Evolutionary conservation across 2,888 invertebrate species (phyloP), one percentile per base, ranked within the genome.

Genomic region (Drosophila antonietae): DNA sequence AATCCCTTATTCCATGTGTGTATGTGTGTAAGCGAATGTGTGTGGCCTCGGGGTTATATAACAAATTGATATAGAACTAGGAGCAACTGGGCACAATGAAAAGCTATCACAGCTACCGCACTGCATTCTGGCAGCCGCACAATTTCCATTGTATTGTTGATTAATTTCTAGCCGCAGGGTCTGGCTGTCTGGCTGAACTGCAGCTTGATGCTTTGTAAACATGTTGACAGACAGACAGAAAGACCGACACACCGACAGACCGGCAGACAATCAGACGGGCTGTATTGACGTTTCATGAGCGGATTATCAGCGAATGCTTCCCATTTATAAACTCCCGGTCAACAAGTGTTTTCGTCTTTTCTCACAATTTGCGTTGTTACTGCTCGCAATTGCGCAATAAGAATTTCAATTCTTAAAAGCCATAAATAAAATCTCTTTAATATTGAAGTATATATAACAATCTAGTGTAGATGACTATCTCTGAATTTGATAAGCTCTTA

Each of bases 241-340:
- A 33, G 52, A 20, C 52, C 20, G 52, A 20, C 12, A 33, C 14
- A 14, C 33, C 10, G 8, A 18, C 33, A 51, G 2, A 15, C 39
- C 52, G 67, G 15, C 47, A 28, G 49, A 46, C 74, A 69, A n/a
- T 77, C 62, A 70, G 62, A 71, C 72, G 69, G 60, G 73, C 73
- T 75, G 71, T 65, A 88, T 88, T 89, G 90, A 88, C 88, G 88
- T 90, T 81, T 88, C 89, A 81, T 90, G 89, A 90, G 85, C 89
- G 89, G 90, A 90, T 88, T 88, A 90, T 81, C 85, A 62, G 57
- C 35, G 28, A 60, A 63, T 57, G 68, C 56, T 51, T 68, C 59
- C 46, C 41, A 53, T 55, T 33, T 49, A 15, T 23, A 47, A 15
- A 57, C 44, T 65, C 60, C 46, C 33, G 53, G 53, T 65, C 68